Base-by-base conservation (phyloP, 92 coral and sea anemone genomes). In the Heliopora coerulea region DNA sequence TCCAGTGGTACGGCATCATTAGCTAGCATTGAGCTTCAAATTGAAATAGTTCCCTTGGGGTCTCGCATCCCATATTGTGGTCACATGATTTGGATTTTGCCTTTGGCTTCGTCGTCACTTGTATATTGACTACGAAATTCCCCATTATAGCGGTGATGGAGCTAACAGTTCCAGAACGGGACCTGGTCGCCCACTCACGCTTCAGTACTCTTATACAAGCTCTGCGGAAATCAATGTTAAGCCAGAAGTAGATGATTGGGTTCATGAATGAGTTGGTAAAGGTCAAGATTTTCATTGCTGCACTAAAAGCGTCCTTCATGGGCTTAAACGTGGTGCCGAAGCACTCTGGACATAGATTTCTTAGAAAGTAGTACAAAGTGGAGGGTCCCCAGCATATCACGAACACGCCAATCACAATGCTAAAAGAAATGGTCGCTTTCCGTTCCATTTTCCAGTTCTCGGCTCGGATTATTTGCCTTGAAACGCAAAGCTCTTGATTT, bases 341-440 rank as follows among this genome's bases (percentile, higher is more conserved):
- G 70, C 95, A 87, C 14, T 59, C 49, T 0, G 88, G 86, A 23
- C 91, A 90, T 15, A 87, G 84, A 32, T 75, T 81, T 59, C 79
- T 80, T 1, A 89, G 69, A 61, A 89, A 93, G 79, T 93, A 93
- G 64, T 93, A 93, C 2, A 89, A 57, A 3, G 90, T 85, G 1
- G 98, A 93, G 10, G 98, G 98, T 49, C 91, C 91, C 98, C 98
- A 93, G n/a, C 84, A 90, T 10, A 83, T 69, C 29, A 90, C 88
- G 54, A 95, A 95, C 12, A 95, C 79, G 1, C 99, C 99, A 27
- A 95, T 86, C 0, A 95, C 96, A 26, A 95, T 85, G 88, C 86
- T 88, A 6, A 93, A 88, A n/a, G 96, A 89, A 44, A 85, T 87
- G 68, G 85, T 88, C 24, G 91, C 99, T 52, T 85, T 88, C 15